Evolutionary conservation across 2,113 vertebrate species (phyloP), one percentile per base, ranked within the genome.

Genomic region (Trachemys scripta): DNA sequence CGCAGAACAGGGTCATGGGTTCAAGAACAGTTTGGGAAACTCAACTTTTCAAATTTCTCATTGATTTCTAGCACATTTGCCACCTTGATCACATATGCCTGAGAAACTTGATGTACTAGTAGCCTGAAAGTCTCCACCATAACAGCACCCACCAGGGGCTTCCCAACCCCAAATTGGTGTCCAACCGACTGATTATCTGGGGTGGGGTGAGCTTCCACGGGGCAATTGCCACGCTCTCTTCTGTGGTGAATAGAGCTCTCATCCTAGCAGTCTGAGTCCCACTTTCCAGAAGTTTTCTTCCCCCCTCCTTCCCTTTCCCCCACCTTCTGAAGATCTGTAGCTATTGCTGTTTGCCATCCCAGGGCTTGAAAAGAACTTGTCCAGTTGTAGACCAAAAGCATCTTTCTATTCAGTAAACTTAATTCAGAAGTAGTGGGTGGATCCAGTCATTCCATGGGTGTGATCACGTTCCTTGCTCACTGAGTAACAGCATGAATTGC

Each of bases 131-230:
- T 25, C n/a, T 82, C 4, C 8, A 29, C 27, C 35, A 45, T 38
- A 31, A 5, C 8, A 59, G 6, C 2, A 12, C 29, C 29, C 13
- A 35, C 79, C 8, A n/a, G 0, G 1, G 31, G 6, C 29, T 80
- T 80, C 22, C 5, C 75, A 85, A 83, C 7, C 50, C 88, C 57
- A 86, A 42, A 17, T 20, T 17, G 75, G 1, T 49, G 25, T 25
- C 5, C 2, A 6, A 38, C 59, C 79, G 51, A 82, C 24, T 72
- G 47, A 27, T 57, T 57, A 57, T 57, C 56, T 57, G 25, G 8
- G 56, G n/a, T n/a, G 56, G 12, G 57, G 5, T 13, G 51, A n/a
- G 42, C 22, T 65, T 76, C 0, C 27, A 16, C 0, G 78, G 59
- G 6, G 31, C 50, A 2, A 56, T 20, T 59, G 45, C 24, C 24